These are phyloP conservation scores for Melanotaenia trifasciata DNA, from an alignment of 2,797 vertebrate species.

Conservation along the genomic window DNA sequence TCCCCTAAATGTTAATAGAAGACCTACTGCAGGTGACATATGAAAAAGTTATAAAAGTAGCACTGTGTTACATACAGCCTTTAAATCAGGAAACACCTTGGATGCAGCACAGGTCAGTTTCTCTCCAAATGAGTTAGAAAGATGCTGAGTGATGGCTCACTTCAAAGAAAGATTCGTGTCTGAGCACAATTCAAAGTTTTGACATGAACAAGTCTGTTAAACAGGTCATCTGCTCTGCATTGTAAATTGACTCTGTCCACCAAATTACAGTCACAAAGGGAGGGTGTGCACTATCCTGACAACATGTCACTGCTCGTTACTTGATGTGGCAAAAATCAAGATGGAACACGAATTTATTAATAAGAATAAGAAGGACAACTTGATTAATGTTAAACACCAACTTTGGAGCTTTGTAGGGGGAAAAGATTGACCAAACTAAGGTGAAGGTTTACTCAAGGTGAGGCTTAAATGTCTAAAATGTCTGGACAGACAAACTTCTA, in stretches of 20 bases:
- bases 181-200: conserved; percentile 32
- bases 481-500: background rate
- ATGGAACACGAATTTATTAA: background rate
- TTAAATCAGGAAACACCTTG: conserved; percentile 4
- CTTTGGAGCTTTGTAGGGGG: background rate
- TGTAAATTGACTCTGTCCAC: conserved; percentile 44
- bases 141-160: conserved; percentile 21
- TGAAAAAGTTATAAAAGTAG: background rate
- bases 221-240: conserved; percentile 47
- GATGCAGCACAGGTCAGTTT: conserved; percentile 12
- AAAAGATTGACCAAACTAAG: background rate
- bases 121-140: conserved; percentile 20
- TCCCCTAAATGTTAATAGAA: background rate
- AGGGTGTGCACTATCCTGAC: conserved; percentile 51
- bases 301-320: conserved; percentile 45
- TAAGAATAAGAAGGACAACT: conserved; percentile 15
- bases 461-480: background rate
- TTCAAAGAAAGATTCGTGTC: conserved; percentile 32
- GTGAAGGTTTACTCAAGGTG: background rate
- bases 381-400: background rate
- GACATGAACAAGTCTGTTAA: conserved; percentile 39
- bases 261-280: conserved; percentile 50
- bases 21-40: background rate
- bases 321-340: conserved; percentile 16
- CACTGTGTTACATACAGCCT: background rate